A percentile compares a stretch with the other conserved stretches of the same genome.
Conservation (phyloP, 1,140 invertebrate species). For the Polyergus mexicanus region DNA sequence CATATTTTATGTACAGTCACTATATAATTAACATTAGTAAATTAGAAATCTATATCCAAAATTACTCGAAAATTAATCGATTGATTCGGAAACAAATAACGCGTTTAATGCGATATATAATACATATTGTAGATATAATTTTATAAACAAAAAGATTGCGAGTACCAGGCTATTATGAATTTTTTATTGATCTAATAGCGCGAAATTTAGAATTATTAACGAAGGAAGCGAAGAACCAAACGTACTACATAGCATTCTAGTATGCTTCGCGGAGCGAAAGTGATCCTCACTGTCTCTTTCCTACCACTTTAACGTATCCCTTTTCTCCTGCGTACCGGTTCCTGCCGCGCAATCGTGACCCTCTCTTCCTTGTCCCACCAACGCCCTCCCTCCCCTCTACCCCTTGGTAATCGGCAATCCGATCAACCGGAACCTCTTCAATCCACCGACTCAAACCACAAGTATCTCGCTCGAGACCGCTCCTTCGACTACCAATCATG, state of each 20-base stretch:
- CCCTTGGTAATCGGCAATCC: slow-evolving; percentile 78
- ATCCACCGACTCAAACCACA: slow-evolving; percentile 80
- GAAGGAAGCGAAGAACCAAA: slow-evolving; percentile 64
- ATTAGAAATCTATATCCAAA: too few species aligned
- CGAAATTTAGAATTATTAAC: slow-evolving; percentile 66
- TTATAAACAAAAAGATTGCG: background rate
- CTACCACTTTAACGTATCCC: slow-evolving; percentile 36
- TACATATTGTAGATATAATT: too few species aligned
- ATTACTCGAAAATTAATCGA: too few species aligned
- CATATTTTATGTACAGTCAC: too few species aligned
- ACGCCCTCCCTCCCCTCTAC: slow-evolving; percentile 3
- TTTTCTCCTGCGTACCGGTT: slow-evolving; percentile 55
- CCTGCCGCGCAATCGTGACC: slow-evolving; percentile 56
- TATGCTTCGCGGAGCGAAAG: slow-evolving; percentile 71
- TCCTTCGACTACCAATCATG: slow-evolving; percentile 82
- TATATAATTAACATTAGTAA: too few species aligned
- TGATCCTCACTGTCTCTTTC: slow-evolving; percentile 61
- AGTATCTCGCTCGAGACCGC: slow-evolving; percentile 75
- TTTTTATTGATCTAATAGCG: slow-evolving; percentile 35
- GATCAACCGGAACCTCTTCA: slow-evolving; percentile 82
- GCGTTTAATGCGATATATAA: too few species aligned
- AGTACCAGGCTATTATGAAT: background rate
- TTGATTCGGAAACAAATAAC: too few species aligned
- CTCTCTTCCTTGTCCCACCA: slow-evolving; percentile 43
- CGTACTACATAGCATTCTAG: slow-evolving; percentile 67